phyloP scores from a whole-genome alignment of 2,113 vertebrate genomes.

The Azemiops feae region DNA sequence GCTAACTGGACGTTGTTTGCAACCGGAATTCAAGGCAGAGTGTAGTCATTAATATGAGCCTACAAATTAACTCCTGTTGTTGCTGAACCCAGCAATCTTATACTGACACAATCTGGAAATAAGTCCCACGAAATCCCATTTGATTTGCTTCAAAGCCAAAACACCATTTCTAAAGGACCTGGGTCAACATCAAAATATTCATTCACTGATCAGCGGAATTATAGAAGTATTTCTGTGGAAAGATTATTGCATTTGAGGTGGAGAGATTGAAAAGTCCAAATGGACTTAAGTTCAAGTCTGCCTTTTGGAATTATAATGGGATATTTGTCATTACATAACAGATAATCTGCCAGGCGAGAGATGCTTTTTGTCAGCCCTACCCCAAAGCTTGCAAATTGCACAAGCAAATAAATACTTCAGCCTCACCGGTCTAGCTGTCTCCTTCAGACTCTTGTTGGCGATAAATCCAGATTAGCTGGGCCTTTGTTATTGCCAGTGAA shows the following conservation, averaged over 20 bases:
- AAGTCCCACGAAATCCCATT: background rate
- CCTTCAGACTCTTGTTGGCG: conserved; percentile 17
- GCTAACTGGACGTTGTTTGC: background rate
- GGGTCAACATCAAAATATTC: background rate
- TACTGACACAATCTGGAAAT: background rate
- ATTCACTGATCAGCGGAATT: background rate
- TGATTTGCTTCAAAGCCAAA: background rate
- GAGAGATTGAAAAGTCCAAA: background rate
- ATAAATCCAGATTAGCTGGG: conserved; percentile 38
- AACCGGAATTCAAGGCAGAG: background rate
- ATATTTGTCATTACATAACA: conserved; percentile 16
- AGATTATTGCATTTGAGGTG: background rate
- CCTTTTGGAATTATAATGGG: background rate
- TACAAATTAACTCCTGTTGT: background rate
- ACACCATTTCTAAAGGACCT: background rate
- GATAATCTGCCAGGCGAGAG: background rate
- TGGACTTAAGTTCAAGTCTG: background rate
- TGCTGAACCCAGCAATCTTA: background rate
- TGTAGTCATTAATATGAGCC: background rate
- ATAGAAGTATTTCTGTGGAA: background rate
- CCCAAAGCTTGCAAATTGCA: conserved; percentile 27
- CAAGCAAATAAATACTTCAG: conserved; percentile 29
- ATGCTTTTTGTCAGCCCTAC: background rate
- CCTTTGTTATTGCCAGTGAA: conserved; percentile 43
- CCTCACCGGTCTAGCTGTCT: conserved; percentile 20